Evolutionary conservation across 2,797 vertebrate species (phyloP).

Genomic region (Scolopax rusticola): DNA sequence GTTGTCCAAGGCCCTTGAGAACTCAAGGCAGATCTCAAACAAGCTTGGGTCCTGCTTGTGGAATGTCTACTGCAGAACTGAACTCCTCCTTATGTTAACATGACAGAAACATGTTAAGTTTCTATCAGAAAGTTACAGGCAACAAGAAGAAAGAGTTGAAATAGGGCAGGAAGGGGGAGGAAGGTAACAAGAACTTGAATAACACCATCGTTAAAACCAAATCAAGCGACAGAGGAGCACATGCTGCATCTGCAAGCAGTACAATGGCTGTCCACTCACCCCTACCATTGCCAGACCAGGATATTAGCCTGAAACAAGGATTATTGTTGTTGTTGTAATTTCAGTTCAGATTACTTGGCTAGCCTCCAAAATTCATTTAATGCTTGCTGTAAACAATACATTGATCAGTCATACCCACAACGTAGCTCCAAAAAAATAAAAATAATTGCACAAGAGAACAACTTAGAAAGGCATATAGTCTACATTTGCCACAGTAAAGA

Average conservation of each 20-base stretch:
- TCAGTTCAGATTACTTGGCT: neutral
- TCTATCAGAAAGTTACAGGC: neutral
- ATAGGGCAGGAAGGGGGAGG: fast-evolving
- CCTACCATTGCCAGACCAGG: neutral
- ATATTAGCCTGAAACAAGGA: neutral
- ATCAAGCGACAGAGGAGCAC: neutral
- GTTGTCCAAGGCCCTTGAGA: neutral
- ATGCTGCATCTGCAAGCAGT: neutral
- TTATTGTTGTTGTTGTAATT: neutral
- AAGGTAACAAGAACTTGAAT: neutral
- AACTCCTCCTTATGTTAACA: neutral
- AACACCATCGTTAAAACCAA: neutral
- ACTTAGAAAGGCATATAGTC: neutral
- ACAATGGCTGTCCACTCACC: neutral
- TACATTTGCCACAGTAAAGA: neutral
- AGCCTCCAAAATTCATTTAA: neutral
- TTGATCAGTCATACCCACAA: neutral
- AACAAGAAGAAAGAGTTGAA: neutral
- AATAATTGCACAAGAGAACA: neutral
- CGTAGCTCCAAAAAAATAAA: neutral
- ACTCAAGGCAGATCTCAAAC: neutral
- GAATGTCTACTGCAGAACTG: neutral
- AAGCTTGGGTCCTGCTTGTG: neutral
- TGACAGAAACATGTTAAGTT: neutral
- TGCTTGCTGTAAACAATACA: neutral